Percentiles rank a stretch among this genome's conserved stretches.
Evolutionary conservation across 30 jellyfish, hydroid and myxozoan species (phyloP).

Genomic region (Hydra vulgaris): DNA sequence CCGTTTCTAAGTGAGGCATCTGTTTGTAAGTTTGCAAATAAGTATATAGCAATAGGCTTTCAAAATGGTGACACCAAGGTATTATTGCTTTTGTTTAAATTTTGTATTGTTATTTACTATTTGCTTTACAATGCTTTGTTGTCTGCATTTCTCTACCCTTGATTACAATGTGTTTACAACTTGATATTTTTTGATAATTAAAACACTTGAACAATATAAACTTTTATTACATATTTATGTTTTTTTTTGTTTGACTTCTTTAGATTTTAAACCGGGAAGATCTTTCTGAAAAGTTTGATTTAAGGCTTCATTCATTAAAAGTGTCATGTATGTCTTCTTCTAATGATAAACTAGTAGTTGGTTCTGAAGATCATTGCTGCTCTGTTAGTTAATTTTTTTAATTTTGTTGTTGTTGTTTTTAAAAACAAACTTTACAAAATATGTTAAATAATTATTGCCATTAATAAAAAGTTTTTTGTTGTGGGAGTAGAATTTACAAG

Average conservation of each 20-base stretch:
- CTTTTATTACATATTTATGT: background rate
- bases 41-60: slow-evolving; percentile 35
- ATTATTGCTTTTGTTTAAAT: background rate
- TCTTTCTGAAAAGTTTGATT: background rate
- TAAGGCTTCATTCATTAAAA: background rate
- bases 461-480: too few relatives aligned
- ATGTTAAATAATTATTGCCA: too few relatives aligned
- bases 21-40: slow-evolving; percentile 29
- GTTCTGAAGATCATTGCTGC: slow-evolving; percentile 7
- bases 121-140: background rate
- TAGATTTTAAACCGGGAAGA: background rate
- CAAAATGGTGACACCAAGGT: slow-evolving; percentile 46
- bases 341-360: background rate
- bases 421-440: too few relatives aligned
- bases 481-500: too few relatives aligned
- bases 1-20: slow-evolving; percentile 34
- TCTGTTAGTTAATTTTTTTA: background rate
- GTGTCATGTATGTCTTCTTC: background rate
- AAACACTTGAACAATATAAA: too few relatives aligned
- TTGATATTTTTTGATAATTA: too few relatives aligned
- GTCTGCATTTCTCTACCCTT: too few relatives aligned
- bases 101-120: background rate
- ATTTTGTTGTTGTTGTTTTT: background rate
- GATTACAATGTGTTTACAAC: too few relatives aligned
- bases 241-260: background rate